Conservation (phyloP, 2,888 invertebrate species). For the Dysmachus trigonus region DNA sequence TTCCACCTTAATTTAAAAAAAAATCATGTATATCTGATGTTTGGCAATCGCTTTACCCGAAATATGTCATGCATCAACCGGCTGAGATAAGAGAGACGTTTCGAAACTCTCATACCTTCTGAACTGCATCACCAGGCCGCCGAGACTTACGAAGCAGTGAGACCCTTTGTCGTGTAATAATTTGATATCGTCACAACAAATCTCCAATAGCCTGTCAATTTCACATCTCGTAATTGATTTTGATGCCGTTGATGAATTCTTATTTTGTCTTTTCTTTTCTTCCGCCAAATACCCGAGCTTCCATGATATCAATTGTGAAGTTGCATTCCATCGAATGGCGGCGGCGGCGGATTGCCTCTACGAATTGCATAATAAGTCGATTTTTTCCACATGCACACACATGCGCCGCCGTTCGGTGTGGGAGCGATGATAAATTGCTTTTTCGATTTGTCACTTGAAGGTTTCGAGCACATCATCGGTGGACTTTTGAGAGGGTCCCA, state of each 20-base stretch:
- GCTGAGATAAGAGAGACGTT: not conserved
- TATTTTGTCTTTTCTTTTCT: not conserved
- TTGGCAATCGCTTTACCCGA: not conserved
- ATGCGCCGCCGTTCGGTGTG: not conserved
- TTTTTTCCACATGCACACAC: not conserved
- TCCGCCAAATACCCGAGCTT: not conserved
- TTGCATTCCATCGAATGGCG: not conserved
- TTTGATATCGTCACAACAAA: conserved; percentile 1
- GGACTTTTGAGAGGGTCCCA: conserved; percentile 7
- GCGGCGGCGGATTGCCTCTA: not conserved
- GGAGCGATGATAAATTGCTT: conserved; percentile 24
- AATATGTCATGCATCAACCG: not conserved
- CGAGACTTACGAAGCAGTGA: not conserved
- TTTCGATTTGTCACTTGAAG: conserved; percentile 8
- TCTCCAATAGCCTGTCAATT: conserved; percentile 13
- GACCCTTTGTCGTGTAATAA: conserved; percentile 6
- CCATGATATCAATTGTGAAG: not conserved
- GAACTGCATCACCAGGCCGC: not conserved
- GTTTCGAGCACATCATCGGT: conserved; percentile 17
- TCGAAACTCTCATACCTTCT: not conserved
- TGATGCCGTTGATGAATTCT: conserved; percentile 17
- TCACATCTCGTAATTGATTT: conserved; percentile 20
- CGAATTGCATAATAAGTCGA: not conserved
- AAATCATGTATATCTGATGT: not conserved
- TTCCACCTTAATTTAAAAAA: not conserved